Percentiles rank a stretch among this genome's conserved stretches.
phyloP scores from a whole-genome alignment of 2,797 vertebrate species.

The Danio choprae region DNA sequence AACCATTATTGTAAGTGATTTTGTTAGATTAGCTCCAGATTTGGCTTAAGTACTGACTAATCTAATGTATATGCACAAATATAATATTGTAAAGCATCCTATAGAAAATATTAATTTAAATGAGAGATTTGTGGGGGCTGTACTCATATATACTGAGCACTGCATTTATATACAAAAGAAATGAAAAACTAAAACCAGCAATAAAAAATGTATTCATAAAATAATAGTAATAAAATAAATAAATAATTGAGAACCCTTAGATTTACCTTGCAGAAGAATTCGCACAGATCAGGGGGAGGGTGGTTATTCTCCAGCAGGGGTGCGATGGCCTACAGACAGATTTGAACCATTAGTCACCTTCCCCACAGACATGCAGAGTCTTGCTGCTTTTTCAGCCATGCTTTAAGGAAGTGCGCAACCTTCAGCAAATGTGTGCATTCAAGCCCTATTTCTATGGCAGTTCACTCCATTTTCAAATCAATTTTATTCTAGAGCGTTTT shows the following conservation, averaged over 20 bases:
- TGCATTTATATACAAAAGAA: not conserved
- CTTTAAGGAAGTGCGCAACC: constrained; percentile 3
- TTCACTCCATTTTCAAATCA: constrained; percentile 33
- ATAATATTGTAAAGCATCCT: too few species aligned
- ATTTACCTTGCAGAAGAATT: constrained; percentile 99
- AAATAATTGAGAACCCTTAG: not conserved
- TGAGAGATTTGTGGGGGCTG: too few species aligned
- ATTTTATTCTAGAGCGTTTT: constrained; percentile 8
- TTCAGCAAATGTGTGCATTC: constrained; percentile 10
- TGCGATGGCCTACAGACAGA: constrained; percentile 89
- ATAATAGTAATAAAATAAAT: not conserved
- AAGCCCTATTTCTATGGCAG: not conserved
- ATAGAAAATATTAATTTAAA: too few species aligned
- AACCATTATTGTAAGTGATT: too few species aligned
- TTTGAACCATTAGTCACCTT: constrained; percentile 36
- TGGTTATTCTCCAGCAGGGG: constrained; percentile 99
- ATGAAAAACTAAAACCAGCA: not conserved
- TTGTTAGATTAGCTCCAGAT: too few species aligned
- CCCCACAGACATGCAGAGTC: constrained; percentile 23
- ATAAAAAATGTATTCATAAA: not conserved
- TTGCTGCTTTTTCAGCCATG: constrained; percentile 20
- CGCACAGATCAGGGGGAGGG: constrained; percentile 97
- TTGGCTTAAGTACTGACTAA: too few species aligned
- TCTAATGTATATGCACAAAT: too few species aligned
- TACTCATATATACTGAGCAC: too few species aligned